These are phyloP conservation scores for Sebastes wilsoni DNA, from an alignment of 2,797 vertebrate genomes.

Conservation along the genomic window DNA sequence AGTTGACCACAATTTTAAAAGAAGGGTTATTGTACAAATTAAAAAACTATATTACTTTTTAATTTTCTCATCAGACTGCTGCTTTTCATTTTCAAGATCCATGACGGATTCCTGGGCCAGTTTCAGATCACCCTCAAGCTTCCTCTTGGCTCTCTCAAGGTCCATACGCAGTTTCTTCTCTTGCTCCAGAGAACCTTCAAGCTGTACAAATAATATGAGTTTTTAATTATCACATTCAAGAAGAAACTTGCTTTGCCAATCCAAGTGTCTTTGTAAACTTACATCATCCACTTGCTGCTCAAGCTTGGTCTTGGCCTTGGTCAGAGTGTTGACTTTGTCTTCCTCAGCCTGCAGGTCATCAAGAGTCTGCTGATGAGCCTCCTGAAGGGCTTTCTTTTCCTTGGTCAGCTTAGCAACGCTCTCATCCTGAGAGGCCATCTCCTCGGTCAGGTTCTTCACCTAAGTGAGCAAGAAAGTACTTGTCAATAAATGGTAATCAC, in stretches of 20 bases:
- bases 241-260: neutral
- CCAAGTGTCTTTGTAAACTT: conserved; percentile 54
- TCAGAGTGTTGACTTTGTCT: conserved; percentile 85
- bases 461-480: neutral
- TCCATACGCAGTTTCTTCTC: conserved; percentile 89
- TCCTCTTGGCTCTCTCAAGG: conserved; percentile 88
- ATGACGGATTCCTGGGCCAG: conserved; percentile 85
- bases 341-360: conserved; percentile 81
- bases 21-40: neutral
- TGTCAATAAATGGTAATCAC: neutral
- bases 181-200: conserved; percentile 89
- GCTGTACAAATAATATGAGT: conserved; percentile 61
- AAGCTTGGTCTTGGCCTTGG: conserved; percentile 74
- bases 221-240: neutral
- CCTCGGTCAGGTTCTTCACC: conserved; percentile 81
- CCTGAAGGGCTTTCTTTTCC: conserved; percentile 77
- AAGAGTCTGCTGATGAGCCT: conserved; percentile 66
- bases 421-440: conserved; percentile 77
- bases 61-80: conserved; percentile 1
- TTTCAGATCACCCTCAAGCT: conserved; percentile 90
- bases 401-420: conserved; percentile 73
- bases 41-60: neutral
- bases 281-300: conserved; percentile 91
- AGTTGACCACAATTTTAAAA: neutral
- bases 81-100: conserved; percentile 89